Evolutionary conservation across 2,113 vertebrate genomes (phyloP).

Genomic region (Grammomys surdaster): DNA sequence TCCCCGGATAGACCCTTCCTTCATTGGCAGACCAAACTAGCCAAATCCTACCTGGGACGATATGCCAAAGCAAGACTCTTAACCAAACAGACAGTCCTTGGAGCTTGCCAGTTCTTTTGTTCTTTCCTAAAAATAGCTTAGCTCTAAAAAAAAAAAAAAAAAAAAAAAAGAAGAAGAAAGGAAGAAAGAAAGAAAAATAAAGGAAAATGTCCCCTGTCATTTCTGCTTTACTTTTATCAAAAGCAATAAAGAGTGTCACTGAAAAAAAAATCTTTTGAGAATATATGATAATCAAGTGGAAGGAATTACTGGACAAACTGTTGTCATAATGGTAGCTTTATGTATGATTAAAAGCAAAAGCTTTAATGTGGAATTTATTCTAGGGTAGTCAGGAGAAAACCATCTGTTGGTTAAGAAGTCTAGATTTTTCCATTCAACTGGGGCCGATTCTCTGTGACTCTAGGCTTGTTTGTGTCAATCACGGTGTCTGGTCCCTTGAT

Average conservation of each 20-base stretch:
- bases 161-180: neutral
- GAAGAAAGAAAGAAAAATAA: neutral
- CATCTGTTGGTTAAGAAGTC: neutral
- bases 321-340: neutral
- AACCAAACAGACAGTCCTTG: neutral
- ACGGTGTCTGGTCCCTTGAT: neutral
- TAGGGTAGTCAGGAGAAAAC: neutral
- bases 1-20: neutral
- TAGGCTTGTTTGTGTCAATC: neutral
- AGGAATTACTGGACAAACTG: neutral
- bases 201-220: neutral
- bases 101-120: constrained; percentile 39
- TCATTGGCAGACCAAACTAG: neutral
- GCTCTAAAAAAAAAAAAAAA: constrained; percentile 28
- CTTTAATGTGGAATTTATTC: neutral
- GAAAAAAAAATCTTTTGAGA: neutral
- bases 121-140: constrained; percentile 58
- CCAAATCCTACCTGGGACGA: neutral
- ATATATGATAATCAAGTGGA: neutral
- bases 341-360: constrained; percentile 36
- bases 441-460: constrained; percentile 1
- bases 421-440: neutral
- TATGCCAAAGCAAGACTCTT: neutral
- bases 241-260: neutral
- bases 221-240: constrained; percentile 38